Base-by-base conservation (phyloP, 1,140 invertebrate species). In the Centruroides vittatus region DNA sequence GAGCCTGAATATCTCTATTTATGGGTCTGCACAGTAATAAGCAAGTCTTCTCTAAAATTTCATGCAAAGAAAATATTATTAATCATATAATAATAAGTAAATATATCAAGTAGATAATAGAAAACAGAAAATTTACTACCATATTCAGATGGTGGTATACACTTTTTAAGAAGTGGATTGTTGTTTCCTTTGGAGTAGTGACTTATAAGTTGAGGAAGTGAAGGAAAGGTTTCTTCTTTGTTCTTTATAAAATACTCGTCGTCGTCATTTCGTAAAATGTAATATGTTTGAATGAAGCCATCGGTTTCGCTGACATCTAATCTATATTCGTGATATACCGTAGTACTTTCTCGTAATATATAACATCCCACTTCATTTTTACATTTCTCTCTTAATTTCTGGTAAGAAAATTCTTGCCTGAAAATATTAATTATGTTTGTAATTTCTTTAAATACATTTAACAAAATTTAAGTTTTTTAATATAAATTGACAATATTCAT, bases 71-170 rank as follows among this genome's bases (percentile, higher is more conserved):
- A 57, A 49, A 53, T 54, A 46, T 56, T 53, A 11, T 35, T 11
- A 51, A 54, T 35, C 65, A 61, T 61, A 62, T 41, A 41, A 41
- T 6, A 6, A 41, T 6, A 41, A 41, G 8, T 41, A 41, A 41
- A 41, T 41, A 41, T 41, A 41, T 23, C 23, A 23, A 23, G 23
- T 58, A 61, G 58, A 61, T 55, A 59, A 64, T 57, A 56, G 35
- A 57, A 48, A 58, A 54, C 12, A 47, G 23, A 51, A 54, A 41
- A 36, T 47, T 9, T 3, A 47, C 69, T 78, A 88, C 86, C 89
- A 77, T 88, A 88, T 78, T 89, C 86, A 3, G 88, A 89, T 12
- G 88, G 83, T 50, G 85, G 86, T 69, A 92, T 78, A 67, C 87
- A 88, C 71, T 88, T 84, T 48, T 80, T 76, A 7, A 88, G 71